Evolutionary conservation across 1,140 invertebrate genomes (phyloP), one percentile per base, ranked within the genome.

Genomic region (Polypedilum vanderplanki): DNA sequence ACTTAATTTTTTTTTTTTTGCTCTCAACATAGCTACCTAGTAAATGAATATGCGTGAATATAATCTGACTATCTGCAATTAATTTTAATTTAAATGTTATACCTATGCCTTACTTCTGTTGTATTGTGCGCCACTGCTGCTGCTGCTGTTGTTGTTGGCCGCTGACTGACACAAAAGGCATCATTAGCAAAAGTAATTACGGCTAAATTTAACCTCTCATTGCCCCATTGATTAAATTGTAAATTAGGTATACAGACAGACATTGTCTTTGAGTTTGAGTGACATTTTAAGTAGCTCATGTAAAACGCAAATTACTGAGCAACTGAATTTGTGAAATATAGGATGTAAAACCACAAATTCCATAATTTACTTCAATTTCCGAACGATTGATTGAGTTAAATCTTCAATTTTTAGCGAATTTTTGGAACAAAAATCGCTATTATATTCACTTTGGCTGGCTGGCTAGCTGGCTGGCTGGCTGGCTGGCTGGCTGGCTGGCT

Each of bases 221-320:
- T 57, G 46, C n/a, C 46, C 46, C 46, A n/a, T 57, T 57, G n/a
- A 57, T 57, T 57, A 57, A n/a, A 57, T 57, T 57, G 46, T 57
- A 57, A 57, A 57, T 57, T 12, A 57, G 46, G n/a, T n/a, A 57
- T 12, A 57, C 5, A 33, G 12, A 57, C 46, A 57, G 15, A 15
- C 41, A 8, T 10, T 46, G 15, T 10, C 41, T 3, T 46, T 12
- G 3, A 15, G 9, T n/a, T 57, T 57, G 12, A 57, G 46, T 57
- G 46, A 57, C 46, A 57, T 15, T 57, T 57, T 57, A 57, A 57
- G 46, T 57, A 57, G 46, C 24, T 0, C 46, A 15, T 12, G 12
- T 12, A n/a, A n/a, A 57, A 57, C 12, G 4, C 12, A 12, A 57
- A 57, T 57, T 57, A 57, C 46, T 33, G 24, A 33, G 5, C 24